These are phyloP conservation scores for Plecturocebus donacophilus DNA, from an alignment of 2,113 vertebrate genomes.

Conservation along the genomic window DNA sequence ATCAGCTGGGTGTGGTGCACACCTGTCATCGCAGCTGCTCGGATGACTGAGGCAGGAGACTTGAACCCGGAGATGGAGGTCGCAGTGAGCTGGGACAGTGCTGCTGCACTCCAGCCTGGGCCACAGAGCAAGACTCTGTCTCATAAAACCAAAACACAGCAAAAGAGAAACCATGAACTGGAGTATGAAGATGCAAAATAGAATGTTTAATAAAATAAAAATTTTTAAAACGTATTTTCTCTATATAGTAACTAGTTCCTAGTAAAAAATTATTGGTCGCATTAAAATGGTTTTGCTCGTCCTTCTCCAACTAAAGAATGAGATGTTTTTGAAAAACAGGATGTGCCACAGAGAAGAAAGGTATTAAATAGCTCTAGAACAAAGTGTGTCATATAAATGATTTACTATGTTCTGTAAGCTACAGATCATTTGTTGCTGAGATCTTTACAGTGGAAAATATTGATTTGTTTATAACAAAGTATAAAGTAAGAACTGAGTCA, in stretches of 20 bases:
- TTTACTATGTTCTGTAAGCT: constrained; percentile 46
- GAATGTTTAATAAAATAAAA: not conserved
- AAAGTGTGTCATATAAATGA: constrained; percentile 54
- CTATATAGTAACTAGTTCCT: not conserved
- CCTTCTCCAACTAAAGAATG: not conserved
- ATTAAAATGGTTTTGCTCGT: not conserved
- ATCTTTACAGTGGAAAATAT: constrained; percentile 63
- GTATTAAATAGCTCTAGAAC: constrained; percentile 17
- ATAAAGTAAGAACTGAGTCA: constrained; percentile 74
- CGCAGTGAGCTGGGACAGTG: too few species aligned
- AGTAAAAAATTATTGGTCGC: not conserved
- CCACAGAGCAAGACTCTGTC: too few species aligned
- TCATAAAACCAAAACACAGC: not conserved
- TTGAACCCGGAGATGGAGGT: too few species aligned
- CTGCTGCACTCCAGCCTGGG: too few species aligned
- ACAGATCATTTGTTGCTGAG: constrained; percentile 47
- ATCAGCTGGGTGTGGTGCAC: too few species aligned
- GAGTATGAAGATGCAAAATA: not conserved
- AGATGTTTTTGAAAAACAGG: not conserved
- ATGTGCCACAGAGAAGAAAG: not conserved
- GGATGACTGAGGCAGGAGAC: too few species aligned
- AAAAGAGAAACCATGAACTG: not conserved
- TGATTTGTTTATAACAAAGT: constrained; percentile 64
- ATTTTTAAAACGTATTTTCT: not conserved
- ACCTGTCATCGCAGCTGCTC: too few species aligned